Base-by-base conservation (phyloP, 2,113 vertebrate species). In the Colossoma macropomum region DNA sequence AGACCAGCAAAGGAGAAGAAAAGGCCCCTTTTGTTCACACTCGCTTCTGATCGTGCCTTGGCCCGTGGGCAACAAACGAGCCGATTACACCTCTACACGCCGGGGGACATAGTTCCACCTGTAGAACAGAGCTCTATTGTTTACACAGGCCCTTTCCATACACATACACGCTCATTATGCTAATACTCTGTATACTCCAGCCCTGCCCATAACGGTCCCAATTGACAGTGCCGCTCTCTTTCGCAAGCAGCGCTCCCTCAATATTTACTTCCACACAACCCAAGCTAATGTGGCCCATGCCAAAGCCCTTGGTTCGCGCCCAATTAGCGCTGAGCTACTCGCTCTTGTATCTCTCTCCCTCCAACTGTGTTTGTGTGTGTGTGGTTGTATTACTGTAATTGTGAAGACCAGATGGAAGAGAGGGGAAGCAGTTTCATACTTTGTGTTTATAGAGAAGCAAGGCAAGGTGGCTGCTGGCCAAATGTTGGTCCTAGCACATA, bases 241-340 rank as follows among this genome's bases (percentile, higher is more conserved):
- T 28, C 34, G 41, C 38, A 66, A 72, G 52, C 66, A 38, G 52
- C 56, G n/a, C 65, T 68, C 19, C 66, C 50, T 79, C 30, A 65
- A 48, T 59, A 75, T 83, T 86, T 86, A 70, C 71, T 79, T 23
- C 68, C 9, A 19, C 25, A 78, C 59, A 41, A 50, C 41, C 41
- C 15, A 68, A 32, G 30, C 45, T 25, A 45, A 2, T 28, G 54
- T n/a, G 15, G 62, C 60, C 54, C 60, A 75, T 21, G 5, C 50
- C 71, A 65, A 75, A 79, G 70, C 48, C 52, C 63, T 68, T 17
- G 32, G 25, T 75, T 74, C 75, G 77, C 34, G 63, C 56, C 45
- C 71, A 86, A 80, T 86, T 83, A 86, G 68, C 32, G 32, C 30
- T 30, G 71, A 79, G 72, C 19, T 41, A 66, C 82, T 75, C 81